These are phyloP conservation scores for Drosophila punjabiensis DNA, from an alignment of 1,140 invertebrate genomes.

Conservation along the genomic window DNA sequence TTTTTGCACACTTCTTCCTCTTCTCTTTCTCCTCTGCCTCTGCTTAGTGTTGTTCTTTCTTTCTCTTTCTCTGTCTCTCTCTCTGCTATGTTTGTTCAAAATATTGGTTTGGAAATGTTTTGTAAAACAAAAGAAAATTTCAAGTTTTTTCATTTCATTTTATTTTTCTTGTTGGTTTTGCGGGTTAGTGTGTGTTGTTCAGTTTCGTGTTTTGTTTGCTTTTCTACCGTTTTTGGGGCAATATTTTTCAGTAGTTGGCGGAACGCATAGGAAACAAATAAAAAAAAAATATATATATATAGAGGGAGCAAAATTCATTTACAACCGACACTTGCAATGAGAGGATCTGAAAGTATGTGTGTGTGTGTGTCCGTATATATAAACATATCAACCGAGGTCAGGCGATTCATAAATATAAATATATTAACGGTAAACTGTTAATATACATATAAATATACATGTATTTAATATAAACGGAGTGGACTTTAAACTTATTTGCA, in stretches of 20 bases:
- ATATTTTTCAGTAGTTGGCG: slow-evolving; percentile 3
- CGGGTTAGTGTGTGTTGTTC: slow-evolving; percentile 7
- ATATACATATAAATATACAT: not conserved
- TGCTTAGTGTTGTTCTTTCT: not conserved
- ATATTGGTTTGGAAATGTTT: slow-evolving; percentile 1
- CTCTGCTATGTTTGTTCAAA: not conserved
- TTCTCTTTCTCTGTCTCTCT: not conserved
- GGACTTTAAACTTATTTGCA: not conserved
- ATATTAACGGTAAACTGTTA: slow-evolving; percentile 9
- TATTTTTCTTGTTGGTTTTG: slow-evolving; percentile 24
- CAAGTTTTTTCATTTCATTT: slow-evolving; percentile 21
- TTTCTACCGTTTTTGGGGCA: not conserved
- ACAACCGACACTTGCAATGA: slow-evolving; percentile 28
- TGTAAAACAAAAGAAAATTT: slow-evolving; percentile 22
- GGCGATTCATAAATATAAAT: not conserved
- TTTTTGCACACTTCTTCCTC: not conserved
- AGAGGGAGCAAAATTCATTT: slow-evolving; percentile 8
- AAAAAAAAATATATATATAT: not conserved
- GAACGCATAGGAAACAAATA: slow-evolving; percentile 17
- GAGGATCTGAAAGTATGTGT: slow-evolving; percentile 5
- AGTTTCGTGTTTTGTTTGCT: not conserved
- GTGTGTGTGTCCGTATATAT: not conserved
- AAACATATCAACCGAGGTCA: no score
- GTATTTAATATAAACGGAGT: not conserved
- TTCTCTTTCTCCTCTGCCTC: not conserved